phyloP scores from a whole-genome alignment of 1,140 invertebrate species.

The Kradibia gibbosae region DNA sequence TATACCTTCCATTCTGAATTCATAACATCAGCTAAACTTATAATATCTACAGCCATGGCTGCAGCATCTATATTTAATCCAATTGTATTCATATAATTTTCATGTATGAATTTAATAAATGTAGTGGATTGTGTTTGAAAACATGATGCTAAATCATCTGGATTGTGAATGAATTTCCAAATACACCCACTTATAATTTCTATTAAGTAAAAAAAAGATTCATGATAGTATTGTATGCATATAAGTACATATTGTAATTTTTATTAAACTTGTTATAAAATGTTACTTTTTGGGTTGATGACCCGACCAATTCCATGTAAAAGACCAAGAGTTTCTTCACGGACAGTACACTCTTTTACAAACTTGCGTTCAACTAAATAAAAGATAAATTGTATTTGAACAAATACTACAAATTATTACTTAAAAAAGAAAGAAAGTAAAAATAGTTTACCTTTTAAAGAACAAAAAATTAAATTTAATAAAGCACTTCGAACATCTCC shows the following conservation, averaged over 20 bases:
- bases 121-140: slow-evolving; percentile 77
- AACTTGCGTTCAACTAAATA: slow-evolving; percentile 50
- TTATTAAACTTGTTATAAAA: slow-evolving; percentile 38
- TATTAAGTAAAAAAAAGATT: slow-evolving; percentile 41
- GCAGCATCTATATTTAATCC: slow-evolving; percentile 74
- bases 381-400: slow-evolving; percentile 43
- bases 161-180: slow-evolving; percentile 75
- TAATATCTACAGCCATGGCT: slow-evolving; percentile 75
- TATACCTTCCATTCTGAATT: slow-evolving; percentile 79
- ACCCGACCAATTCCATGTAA: slow-evolving; percentile 84
- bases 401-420: background rate
- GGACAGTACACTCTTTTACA: slow-evolving; percentile 64
- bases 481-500: slow-evolving; percentile 82
- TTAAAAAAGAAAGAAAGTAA: slow-evolving; percentile 19
- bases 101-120: slow-evolving; percentile 80
- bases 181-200: slow-evolving; percentile 54
- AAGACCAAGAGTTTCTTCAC: slow-evolving; percentile 80
- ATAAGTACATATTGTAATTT: slow-evolving; percentile 19
- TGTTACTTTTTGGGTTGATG: slow-evolving; percentile 82
- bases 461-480: slow-evolving; percentile 81
- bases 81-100: slow-evolving; percentile 83
- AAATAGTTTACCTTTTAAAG: slow-evolving; percentile 75
- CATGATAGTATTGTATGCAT: background rate
- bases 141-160: slow-evolving; percentile 77
- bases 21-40: slow-evolving; percentile 78